Evolutionary conservation across 2,888 invertebrate species (phyloP), one percentile per base, ranked within the genome.

Genomic region (Pherbina coryleti): DNA sequence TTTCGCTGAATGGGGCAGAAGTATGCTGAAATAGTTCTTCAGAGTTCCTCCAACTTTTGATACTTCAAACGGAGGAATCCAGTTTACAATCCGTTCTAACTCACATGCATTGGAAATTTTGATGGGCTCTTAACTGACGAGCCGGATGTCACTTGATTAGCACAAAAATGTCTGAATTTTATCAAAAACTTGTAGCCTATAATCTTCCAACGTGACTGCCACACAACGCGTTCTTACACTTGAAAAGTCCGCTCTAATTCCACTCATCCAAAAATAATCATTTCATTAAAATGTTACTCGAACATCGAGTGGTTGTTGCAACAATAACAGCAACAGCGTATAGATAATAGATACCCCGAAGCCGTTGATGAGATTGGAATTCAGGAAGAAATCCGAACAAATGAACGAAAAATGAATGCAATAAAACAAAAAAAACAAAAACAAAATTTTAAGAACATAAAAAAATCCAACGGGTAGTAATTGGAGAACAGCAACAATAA

Each of bases 261-360:
- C 67, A 37, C 49, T 25, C 53, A 66, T 19, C 25, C 22, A n/a
- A 1, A 53, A 55, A 4, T n/a, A 66, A 67, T 75, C 44, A 44
- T 67, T 73, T 49, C 73, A 73, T 60, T 17, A 17, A 60, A 73
- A 73, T 44, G 44, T 49, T 22, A 31, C 17, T 4, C 51, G n/a
- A 34, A 49, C n/a, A 22, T 51, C 17, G 60, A 62, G 28, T 62
- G 62, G 62, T 73, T 62, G 60, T 44, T 44, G 66, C 66, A 51
- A 66, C 31, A 66, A 51, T 64, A n/a, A 75, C 22, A 53, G 37
- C 53, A 62, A 73, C 37, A 66, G 67, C 34, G 66, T 14, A 7
- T 49, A 37, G 62, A 49, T 66, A 75, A 75, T 67, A 49, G 55
- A 55, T 75, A 37, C 44, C 75, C 44, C 53, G 75, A 11, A 66